phyloP scores from a whole-genome alignment of 2,113 vertebrate genomes.

The Gambusia affinis region DNA sequence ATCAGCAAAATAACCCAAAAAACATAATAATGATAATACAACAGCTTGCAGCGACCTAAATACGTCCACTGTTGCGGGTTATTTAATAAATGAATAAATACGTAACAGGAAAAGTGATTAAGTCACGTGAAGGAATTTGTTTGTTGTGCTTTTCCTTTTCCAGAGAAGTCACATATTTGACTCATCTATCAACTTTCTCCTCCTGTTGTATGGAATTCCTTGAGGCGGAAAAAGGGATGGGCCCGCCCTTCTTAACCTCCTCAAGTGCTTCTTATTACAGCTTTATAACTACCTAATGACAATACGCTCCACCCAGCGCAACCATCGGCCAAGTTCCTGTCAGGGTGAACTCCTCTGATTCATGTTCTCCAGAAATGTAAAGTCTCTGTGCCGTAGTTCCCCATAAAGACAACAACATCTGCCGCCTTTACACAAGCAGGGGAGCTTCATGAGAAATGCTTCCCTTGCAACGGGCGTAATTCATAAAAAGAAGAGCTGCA shows the following conservation, averaged over 20 bases:
- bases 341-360: neutral
- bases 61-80: neutral
- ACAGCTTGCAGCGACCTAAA: neutral
- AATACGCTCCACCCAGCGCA: conserved; percentile 8
- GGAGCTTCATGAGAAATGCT: conserved; percentile 3
- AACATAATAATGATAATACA: neutral
- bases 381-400: conserved; percentile 10
- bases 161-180: conserved; percentile 2
- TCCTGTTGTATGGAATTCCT: conserved; percentile 17
- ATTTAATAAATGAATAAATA: neutral
- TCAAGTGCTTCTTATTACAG: conserved; percentile 25
- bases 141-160: neutral
- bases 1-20: neutral
- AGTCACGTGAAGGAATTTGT: neutral
- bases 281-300: conserved; percentile 24
- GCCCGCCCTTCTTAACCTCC: conserved; percentile 37
- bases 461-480: conserved; percentile 23
- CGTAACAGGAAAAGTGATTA: neutral
- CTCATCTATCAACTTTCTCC: conserved; percentile 19
- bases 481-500: conserved; percentile 24
- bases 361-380: conserved; percentile 30
- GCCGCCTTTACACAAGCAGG: conserved; percentile 10
- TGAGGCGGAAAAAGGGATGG: conserved; percentile 5
- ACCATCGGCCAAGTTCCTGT: conserved; percentile 52
- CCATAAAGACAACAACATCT: conserved; percentile 36